A percentile compares a stretch with the other conserved stretches of the same genome.
Conservation (phyloP, 2,797 vertebrate genomes). For the Sebastes nivosus region DNA sequence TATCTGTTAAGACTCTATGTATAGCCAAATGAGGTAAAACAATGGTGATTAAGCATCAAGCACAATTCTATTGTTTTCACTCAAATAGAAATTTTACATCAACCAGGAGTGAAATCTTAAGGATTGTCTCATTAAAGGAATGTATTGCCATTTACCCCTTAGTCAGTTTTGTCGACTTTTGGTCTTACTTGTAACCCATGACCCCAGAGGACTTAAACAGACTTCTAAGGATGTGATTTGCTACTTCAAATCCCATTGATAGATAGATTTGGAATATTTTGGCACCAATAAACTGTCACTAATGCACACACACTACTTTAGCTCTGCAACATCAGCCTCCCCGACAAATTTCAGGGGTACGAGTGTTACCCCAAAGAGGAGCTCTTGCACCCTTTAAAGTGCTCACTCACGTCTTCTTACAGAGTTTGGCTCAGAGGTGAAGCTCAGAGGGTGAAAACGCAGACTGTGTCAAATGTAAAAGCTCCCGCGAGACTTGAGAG, state of each 20-base stretch:
- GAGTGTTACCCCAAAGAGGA: constrained; percentile 14
- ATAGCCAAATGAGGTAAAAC: too few species aligned
- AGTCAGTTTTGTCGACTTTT: not conserved
- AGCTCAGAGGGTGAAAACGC: constrained; percentile 35
- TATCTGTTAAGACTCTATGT: too few species aligned
- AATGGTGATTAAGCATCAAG: too few species aligned
- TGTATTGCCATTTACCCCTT: not conserved
- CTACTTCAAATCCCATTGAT: not conserved
- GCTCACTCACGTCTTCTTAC: not conserved
- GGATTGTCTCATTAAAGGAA: not conserved
- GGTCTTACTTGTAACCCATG: not conserved
- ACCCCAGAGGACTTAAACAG: not conserved
- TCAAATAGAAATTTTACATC: too few species aligned
- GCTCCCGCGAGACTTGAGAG: constrained; percentile 52
- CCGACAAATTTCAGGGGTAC: constrained; percentile 1
- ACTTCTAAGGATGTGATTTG: not conserved
- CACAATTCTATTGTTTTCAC: too few species aligned
- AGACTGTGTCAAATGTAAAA: constrained; percentile 56
- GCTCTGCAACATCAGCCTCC: not conserved
- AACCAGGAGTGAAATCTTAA: too few species aligned
- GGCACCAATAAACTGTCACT: constrained; percentile 20
- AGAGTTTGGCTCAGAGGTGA: constrained; percentile 18
- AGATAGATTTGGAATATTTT: constrained; percentile 9
- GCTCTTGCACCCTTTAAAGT: constrained; percentile 1
- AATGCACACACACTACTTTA: not conserved